Base-by-base conservation (phyloP, 1,140 invertebrate species). In the Cherax destructor region DNA sequence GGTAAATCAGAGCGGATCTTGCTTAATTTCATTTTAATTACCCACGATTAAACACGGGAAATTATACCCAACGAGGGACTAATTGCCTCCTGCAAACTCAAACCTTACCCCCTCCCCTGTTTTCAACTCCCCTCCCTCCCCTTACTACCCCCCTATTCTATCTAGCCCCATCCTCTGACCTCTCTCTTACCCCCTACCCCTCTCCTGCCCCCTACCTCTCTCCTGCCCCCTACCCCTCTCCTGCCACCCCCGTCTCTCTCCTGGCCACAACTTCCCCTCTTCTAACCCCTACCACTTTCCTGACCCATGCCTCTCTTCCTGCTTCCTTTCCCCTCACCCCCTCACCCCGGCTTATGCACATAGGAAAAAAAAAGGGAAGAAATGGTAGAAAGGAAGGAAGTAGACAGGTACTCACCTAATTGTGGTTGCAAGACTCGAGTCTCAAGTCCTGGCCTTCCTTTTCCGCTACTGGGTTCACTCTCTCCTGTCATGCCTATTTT, bases 1-100 rank as follows among this genome's bases (percentile, higher is more conserved):
- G 61, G 65, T 89, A 76, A 81, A 89, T 76, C 87, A 74, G 80
- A 72, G 79, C 87, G 87, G 87, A 83, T 89, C 87, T 89, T 83
- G 69, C 87, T 83, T 89, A 89, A 89, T 89, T 89, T 56, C 87
- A 61, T 89, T 89, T 89, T 89, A 80, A 89, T 89, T 89, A 89
- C 87, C 87, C 79, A 59, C 87, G 87, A 83, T 83, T 83, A 83
- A 83, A 77, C 87, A 89, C 87, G 78, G 80, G 80, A 89, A 89
- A 83, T 89, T 89, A 89, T 89, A 89, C 87, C 87, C 83, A 89
- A 89, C 83, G 87, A 89, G 80, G 80, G 79, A 72, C 79, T 89
- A 89, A 89, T 89, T 89, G 81, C 87, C 80, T 89, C 18, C 65
- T n/a, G 69, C 79, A 89, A 89, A 89, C 80, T 83, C 80, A 89